Evolutionary conservation across 2,888 invertebrate genomes (phyloP), one percentile per base, ranked within the genome.

Genomic region (Tortricodes alternella): DNA sequence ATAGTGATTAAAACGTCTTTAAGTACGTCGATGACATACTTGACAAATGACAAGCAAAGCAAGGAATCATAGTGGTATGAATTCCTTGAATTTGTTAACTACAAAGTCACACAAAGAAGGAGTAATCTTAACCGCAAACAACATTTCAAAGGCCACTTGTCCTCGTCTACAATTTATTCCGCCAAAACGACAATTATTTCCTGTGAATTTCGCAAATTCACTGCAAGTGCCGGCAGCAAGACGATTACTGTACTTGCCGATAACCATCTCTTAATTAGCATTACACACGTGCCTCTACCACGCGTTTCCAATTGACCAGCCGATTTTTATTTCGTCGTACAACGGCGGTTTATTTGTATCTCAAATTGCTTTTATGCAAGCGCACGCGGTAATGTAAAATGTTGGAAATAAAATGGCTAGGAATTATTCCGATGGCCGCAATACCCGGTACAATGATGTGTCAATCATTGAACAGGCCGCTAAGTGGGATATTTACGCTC

Each of bases 201-300:
- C 35, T 48, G 35, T 16, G 34, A 55, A 43, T 35, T 49, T 55
- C 55, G 48, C 55, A 49, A 55, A 43, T 53, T 46, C 29, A 24
- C 21, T 32, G 13, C 34, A 16, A 34, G 41, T 24, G 15, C 24
- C 43, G 21, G 18, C 29, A 18, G 44, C 35, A 35, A 43, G 55
- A 48, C 19, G 41, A 46, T 46, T 48, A 18, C 41, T 38, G 49
- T 50, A 50, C 46, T 37, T 48, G 46, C 41, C 62, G 65, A 67
- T 71, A 70, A 73, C 71, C 72, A 76, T 71, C 68, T 70, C 66
- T 75, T 76, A 73, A 77, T 77, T 73, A 73, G 71, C 67, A 70
- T 65, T 68, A 55, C 48, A 41, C 38, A 53, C 41, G 13, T 21
- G 16, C 35, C 34, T 59, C 68, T 67, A 64, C 64, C 67, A 65